Evolutionary conservation across 2,113 vertebrate species (phyloP), one percentile per base, ranked within the genome.

Genomic region (Sula dactylatra): DNA sequence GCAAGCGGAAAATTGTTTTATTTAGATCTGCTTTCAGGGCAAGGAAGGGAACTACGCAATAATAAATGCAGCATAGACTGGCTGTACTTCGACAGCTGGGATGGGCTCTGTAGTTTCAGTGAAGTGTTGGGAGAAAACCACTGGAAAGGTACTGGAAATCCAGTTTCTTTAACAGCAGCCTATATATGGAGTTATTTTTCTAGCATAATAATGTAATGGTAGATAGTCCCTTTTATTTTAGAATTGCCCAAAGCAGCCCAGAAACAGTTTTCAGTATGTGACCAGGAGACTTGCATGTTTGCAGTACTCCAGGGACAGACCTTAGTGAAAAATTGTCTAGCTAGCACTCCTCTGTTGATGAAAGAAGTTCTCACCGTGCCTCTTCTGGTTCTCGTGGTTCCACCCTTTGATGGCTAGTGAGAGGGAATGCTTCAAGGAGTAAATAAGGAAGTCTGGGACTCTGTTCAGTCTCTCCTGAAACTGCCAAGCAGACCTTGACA

Each of bases 401-500:
- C 16, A 74, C 11, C 78, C 25, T 89, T 44, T 36, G 45, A 80
- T 47, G 62, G 22, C 5, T 59, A 16, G 42, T 36, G 87, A 73
- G 40, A 40, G 55, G 45, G 24, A 93, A 67, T 3, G 8, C 42
- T 92, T 96, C 5, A 3, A 89, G 70, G 69, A 86, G 25, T 38
- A 67, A 36, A 26, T 45, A 76, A 94, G n/a, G 61, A 90, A 91
- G 72, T 79, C 38, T 69, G 26, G 21, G 45, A 66, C 49, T 67
- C 66, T 96, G 54, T 25, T 85, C 44, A 76, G 74, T 92, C 67
- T 73, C 65, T 94, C 96, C 66, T 73, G 45, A 88, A 91, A 84
- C 26, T 13, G 17, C 49, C 80, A 89, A 92, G 91, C 50, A 94
- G 80, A 90, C 32, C 54, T 94, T 90, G 84, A 76, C 49, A 84